These are phyloP conservation scores for Tenthredo livida DNA, from an alignment of 2,888 invertebrate species.

Conservation along the genomic window DNA sequence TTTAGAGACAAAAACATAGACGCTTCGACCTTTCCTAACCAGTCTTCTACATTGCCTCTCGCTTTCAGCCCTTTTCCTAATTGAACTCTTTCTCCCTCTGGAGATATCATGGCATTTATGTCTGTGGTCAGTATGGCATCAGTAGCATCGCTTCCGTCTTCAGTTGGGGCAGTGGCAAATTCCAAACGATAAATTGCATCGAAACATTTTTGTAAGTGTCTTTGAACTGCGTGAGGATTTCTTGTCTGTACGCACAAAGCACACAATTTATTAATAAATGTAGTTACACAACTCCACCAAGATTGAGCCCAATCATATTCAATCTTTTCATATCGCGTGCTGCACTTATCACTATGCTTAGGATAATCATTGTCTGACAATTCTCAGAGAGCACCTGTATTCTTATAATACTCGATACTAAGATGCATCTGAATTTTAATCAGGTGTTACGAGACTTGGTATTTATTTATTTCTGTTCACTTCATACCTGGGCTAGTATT, in stretches of 20 bases:
- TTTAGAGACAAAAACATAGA: constrained; percentile 91
- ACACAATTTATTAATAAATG: neutral
- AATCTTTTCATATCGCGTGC: neutral
- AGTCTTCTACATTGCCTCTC: constrained; percentile 94
- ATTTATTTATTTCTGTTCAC: neutral
- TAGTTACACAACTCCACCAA: neutral
- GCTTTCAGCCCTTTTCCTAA: constrained; percentile 92
- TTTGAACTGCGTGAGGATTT: constrained; percentile 94
- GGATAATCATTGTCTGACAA: neutral
- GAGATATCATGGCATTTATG: constrained; percentile 93
- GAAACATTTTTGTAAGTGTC: constrained; percentile 94
- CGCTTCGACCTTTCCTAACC: constrained; percentile 94
- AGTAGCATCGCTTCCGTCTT: constrained; percentile 79
- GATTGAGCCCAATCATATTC: neutral
- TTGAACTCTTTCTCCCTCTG: constrained; percentile 90
- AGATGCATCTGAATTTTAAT: neutral
- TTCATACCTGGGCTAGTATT: constrained; percentile 89
- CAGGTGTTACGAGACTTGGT: neutral
- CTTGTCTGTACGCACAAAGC: constrained; percentile 81
- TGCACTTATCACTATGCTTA: neutral
- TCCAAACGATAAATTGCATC: constrained; percentile 90
- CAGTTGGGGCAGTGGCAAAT: constrained; percentile 83
- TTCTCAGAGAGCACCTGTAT: neutral
- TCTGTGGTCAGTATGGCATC: constrained; percentile 87
- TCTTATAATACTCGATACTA: constrained; percentile 22